phyloP scores from a whole-genome alignment of 2,113 vertebrate species.

The Esox niger region DNA sequence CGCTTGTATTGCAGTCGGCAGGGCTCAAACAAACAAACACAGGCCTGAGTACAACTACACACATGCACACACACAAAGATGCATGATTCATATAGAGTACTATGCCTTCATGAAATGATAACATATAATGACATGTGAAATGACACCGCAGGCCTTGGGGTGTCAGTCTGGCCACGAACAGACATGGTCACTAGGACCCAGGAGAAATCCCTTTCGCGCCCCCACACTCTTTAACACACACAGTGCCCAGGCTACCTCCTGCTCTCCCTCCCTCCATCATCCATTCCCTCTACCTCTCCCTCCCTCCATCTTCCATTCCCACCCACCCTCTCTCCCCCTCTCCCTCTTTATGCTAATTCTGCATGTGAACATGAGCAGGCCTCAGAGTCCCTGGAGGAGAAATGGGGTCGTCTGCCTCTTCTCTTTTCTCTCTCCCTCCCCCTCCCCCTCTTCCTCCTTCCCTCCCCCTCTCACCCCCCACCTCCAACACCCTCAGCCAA shows the following conservation, averaged over 20 bases:
- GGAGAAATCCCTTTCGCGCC: slow-evolving; percentile 9
- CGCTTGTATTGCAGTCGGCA: not conserved
- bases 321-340: slow-evolving; percentile 12
- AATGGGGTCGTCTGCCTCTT: slow-evolving; percentile 61
- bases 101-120: too few species aligned
- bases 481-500: slow-evolving; percentile 68
- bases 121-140: not conserved
- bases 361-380: slow-evolving; percentile 47
- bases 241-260: slow-evolving; percentile 20
- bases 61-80: not conserved
- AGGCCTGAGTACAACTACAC: not conserved
- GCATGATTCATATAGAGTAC: not conserved
- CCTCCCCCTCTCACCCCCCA: slow-evolving; percentile 56
- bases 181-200: slow-evolving; percentile 8
- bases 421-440: slow-evolving; percentile 59
- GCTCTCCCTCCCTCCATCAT: slow-evolving; percentile 20
- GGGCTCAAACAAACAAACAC: not conserved
- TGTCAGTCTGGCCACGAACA: slow-evolving; percentile 19
- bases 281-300: too few species aligned
- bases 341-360: slow-evolving; percentile 48
- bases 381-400: slow-evolving; percentile 50
- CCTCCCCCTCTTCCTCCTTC: slow-evolving; percentile 49
- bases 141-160: not conserved
- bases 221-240: slow-evolving; percentile 37
- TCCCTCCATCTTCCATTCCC: too few species aligned